Evolutionary conservation across 2,113 vertebrate genomes (phyloP).

Genomic region (Myotis yumanensis): DNA sequence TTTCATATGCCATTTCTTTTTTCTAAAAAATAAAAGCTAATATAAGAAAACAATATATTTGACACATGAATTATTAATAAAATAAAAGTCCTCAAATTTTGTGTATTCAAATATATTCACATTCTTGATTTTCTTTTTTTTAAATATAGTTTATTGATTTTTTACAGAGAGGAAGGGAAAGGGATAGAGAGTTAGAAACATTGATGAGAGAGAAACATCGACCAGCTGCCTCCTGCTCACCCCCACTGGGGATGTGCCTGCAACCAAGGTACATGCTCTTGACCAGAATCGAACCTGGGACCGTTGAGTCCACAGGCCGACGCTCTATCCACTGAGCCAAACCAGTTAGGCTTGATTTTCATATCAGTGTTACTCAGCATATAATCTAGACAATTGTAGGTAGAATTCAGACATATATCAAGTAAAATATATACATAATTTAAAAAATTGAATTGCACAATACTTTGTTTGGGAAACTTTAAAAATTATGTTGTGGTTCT

Average conservation of each 20-base stretch:
- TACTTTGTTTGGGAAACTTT: not conserved
- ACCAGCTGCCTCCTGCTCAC: too few species aligned
- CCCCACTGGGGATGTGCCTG: too few species aligned
- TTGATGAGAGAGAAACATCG: too few species aligned
- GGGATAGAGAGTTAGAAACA: too few species aligned
- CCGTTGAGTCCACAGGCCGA: too few species aligned
- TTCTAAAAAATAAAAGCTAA: constrained; percentile 18
- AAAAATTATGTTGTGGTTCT: not conserved
- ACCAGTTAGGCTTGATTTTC: not conserved
- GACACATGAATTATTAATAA: not conserved
- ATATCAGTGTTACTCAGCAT: not conserved
- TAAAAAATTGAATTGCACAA: not conserved
- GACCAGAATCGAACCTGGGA: too few species aligned
- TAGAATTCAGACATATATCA: not conserved
- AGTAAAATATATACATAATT: not conserved
- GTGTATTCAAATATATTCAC: not conserved
- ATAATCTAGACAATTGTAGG: not conserved
- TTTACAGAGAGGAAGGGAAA: too few species aligned
- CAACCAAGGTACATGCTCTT: too few species aligned
- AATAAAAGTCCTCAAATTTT: not conserved
- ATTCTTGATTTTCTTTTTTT: not conserved
- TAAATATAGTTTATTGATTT: too few species aligned
- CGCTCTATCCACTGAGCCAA: too few species aligned
- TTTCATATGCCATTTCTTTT: not conserved
- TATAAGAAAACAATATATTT: not conserved